A percentile compares a stretch with the other conserved stretches of the same genome.
These are phyloP conservation scores for Anguilla marmorata DNA, from an alignment of 2,797 vertebrate genomes.

Conservation along the genomic window DNA sequence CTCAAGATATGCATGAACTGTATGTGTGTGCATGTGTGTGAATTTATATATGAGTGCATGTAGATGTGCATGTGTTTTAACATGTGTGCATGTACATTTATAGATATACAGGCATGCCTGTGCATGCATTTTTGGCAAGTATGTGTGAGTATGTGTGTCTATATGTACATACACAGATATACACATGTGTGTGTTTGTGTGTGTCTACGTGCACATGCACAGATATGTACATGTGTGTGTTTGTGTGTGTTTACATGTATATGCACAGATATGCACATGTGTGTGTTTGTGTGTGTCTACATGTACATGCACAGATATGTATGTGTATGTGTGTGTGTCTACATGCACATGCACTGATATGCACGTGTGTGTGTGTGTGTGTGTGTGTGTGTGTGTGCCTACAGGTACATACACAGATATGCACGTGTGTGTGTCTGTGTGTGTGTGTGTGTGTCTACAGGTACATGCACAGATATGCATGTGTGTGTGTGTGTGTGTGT, in stretches of 20 bases:
- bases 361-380: no score
- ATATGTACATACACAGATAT: neutral
- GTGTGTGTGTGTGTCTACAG: neutral
- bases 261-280: neutral
- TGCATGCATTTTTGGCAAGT: neutral
- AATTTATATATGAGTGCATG: neutral
- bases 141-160: neutral
- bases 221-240: slow-evolving; percentile 13
- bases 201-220: slow-evolving; percentile 23
- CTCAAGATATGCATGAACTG: no score
- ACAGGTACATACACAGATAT: no score
- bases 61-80: neutral
- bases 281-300: neutral
- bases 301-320: no score
- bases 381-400: no score
- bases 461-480: neutral
- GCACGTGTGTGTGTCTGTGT: no score
- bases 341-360: no score
- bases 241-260: neutral
- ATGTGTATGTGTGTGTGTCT: no score
- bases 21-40: no score
- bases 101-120: no score
- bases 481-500: no score
- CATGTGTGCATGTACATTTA: neutral
- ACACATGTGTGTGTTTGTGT: neutral